Conservation (phyloP, 2,797 vertebrate species). For the Eulemur mongoz region DNA sequence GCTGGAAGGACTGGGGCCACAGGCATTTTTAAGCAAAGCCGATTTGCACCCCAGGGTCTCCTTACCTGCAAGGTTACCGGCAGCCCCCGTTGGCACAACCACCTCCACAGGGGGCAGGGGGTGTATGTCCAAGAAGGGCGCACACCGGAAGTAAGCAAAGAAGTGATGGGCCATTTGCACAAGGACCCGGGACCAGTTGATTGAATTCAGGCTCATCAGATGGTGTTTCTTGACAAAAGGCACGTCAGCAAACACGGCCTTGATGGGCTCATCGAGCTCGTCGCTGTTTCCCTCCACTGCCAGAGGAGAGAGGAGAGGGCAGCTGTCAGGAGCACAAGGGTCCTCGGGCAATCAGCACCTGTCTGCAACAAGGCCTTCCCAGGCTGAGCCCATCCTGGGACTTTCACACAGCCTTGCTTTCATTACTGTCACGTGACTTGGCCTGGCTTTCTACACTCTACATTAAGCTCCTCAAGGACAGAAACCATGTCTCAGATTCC, state of each 20-base stretch:
- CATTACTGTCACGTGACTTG: not conserved
- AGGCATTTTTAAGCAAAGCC: not conserved
- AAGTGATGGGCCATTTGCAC: constrained; percentile 94
- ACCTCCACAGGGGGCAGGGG: constrained; percentile 89
- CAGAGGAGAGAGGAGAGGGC: not conserved
- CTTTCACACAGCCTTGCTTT: not conserved
- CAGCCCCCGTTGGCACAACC: constrained; percentile 95
- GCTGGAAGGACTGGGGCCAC: not conserved
- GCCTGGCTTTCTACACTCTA: not conserved
- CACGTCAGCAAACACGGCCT: constrained; percentile 89
- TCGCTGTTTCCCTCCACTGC: constrained; percentile 94
- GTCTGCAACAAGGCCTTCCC: not conserved
- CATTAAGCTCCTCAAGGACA: not conserved
- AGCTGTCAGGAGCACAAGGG: constrained; percentile 4
- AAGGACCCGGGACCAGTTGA: constrained; percentile 95
- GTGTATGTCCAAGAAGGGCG: constrained; percentile 53
- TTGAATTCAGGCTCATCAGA: constrained; percentile 95
- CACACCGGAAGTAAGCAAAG: constrained; percentile 92
- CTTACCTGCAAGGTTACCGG: constrained; percentile 94
- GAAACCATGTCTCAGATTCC: not conserved
- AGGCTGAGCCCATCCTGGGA: too few relatives aligned
- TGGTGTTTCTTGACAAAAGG: constrained; percentile 87
- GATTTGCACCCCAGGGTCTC: not conserved
- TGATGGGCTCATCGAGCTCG: constrained; percentile 91
- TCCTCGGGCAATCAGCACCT: not conserved